phyloP scores from a whole-genome alignment of 2,888 invertebrate genomes.

The Corbicula japonica region DNA sequence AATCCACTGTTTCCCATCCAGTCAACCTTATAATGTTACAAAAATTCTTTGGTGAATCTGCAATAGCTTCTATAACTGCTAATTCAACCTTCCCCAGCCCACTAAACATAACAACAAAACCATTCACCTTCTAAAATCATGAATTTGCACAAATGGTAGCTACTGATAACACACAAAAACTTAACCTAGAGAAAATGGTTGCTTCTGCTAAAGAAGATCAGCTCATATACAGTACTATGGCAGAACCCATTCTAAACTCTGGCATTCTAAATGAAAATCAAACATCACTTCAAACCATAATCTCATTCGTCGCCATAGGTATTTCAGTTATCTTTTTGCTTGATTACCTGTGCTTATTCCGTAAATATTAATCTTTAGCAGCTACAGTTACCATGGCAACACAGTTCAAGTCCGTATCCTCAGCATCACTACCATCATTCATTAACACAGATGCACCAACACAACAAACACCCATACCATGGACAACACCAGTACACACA shows the following conservation, averaged over 20 bases:
- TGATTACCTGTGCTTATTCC: no score
- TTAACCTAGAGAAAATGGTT: constrained; percentile 13
- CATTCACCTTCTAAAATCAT: background rate
- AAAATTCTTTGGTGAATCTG: background rate
- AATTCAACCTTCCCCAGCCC: constrained; percentile 2
- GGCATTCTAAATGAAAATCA: no score
- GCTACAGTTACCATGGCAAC: no score
- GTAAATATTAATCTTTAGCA: no score
- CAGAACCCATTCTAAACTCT: background rate
- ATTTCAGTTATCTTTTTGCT: background rate
- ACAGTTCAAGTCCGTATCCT: no score
- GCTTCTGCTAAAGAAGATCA: no score
- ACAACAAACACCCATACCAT: no score
- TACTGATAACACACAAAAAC: background rate
- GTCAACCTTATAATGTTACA: constrained; percentile 6
- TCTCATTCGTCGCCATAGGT: background rate
- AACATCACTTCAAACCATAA: background rate
- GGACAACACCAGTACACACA: no score
- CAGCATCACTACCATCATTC: no score
- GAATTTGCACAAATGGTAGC: constrained; percentile 7
- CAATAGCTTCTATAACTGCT: background rate
- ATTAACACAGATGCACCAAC: no score
- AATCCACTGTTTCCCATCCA: background rate
- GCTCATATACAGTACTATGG: background rate
- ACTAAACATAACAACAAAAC: no score